phyloP scores from a whole-genome alignment of 2,888 invertebrate genomes.

The Scaptomyza reducta region DNA sequence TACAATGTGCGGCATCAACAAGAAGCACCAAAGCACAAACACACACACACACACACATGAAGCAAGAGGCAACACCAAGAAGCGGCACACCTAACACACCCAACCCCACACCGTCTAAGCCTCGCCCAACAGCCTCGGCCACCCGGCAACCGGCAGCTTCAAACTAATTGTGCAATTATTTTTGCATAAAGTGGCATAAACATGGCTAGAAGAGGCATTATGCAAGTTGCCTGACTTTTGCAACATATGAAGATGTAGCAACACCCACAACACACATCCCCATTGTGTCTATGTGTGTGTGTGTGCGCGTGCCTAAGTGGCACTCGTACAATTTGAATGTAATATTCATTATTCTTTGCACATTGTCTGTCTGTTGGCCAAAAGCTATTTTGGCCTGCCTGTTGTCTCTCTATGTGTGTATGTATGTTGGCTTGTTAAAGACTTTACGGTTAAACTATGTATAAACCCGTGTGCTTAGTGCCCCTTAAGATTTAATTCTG shows the following conservation, averaged over 20 bases:
- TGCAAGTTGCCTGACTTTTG: constrained; percentile 82
- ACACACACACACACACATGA: constrained; percentile 13
- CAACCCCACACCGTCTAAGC: constrained; percentile 3
- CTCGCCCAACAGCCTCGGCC: constrained; percentile 30
- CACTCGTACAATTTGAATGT: constrained; percentile 80
- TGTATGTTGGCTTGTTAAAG: constrained; percentile 42
- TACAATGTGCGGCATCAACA: constrained; percentile 64
- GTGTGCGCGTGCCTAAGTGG: constrained; percentile 70
- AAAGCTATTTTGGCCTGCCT: constrained; percentile 34
- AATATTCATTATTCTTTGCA: constrained; percentile 81
- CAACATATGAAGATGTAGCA: constrained; percentile 70
- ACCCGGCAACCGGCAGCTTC: constrained; percentile 67
- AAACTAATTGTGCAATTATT: constrained; percentile 84
- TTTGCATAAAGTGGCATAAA: constrained; percentile 84
- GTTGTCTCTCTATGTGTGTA: constrained; percentile 1
- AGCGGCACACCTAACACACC: constrained; percentile 12
- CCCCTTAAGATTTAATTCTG: constrained; percentile 1
- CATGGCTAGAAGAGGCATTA: constrained; percentile 82
- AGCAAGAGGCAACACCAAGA: constrained; percentile 23
- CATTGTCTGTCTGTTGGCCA: constrained; percentile 62
- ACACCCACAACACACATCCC: constrained; percentile 31
- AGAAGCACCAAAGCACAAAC: constrained; percentile 16
- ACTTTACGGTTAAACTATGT: constrained; percentile 21
- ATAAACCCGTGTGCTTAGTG: constrained; percentile 3
- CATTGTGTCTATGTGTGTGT: constrained; percentile 12